Conservation (phyloP, 2,888 invertebrate genomes). For the Tinea semifulvella region DNA sequence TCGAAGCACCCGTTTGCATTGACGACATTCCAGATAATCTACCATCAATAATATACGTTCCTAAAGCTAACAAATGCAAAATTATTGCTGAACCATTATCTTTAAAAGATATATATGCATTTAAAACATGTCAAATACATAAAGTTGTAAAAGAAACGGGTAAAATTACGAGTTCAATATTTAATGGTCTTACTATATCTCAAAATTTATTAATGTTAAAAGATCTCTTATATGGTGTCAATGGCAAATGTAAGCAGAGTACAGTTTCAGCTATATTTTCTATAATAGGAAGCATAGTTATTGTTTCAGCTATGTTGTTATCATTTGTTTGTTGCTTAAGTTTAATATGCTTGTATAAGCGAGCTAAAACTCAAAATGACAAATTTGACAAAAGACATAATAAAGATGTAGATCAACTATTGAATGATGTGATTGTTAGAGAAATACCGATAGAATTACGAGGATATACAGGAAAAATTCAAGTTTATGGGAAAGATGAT, state of each 20-base stretch:
- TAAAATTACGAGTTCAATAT: slow-evolving; percentile 23
- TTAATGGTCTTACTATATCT: slow-evolving; percentile 46
- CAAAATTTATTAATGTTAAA: slow-evolving; percentile 37
- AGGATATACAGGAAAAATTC: slow-evolving; percentile 26
- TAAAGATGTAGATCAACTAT: slow-evolving; percentile 20
- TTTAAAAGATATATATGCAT: slow-evolving; percentile 36
- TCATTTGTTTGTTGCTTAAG: slow-evolving; percentile 27
- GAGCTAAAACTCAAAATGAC: slow-evolving; percentile 18
- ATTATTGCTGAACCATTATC: slow-evolving; percentile 34
- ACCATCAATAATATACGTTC: slow-evolving; percentile 37
- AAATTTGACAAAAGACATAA: slow-evolving; percentile 15
- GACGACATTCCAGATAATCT: slow-evolving; percentile 27
- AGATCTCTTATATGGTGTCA: slow-evolving; percentile 34
- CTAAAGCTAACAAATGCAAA: slow-evolving; percentile 37
- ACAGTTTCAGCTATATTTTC: slow-evolving; percentile 27
- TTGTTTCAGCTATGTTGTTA: slow-evolving; percentile 26
- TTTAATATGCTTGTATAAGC: slow-evolving; percentile 13
- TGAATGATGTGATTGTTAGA: slow-evolving; percentile 34
- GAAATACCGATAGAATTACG: slow-evolving; percentile 42
- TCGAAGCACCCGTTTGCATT: slow-evolving; percentile 30
- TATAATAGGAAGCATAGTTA: slow-evolving; percentile 21
- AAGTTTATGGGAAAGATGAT: slow-evolving; percentile 31
- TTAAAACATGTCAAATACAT: slow-evolving; percentile 34
- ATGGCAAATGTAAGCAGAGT: neutral
- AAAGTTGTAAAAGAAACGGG: slow-evolving; percentile 24